A percentile compares a stretch with the other conserved stretches of the same genome.
phyloP scores from a whole-genome alignment of 2,888 invertebrate species.

The Biston betularia region DNA sequence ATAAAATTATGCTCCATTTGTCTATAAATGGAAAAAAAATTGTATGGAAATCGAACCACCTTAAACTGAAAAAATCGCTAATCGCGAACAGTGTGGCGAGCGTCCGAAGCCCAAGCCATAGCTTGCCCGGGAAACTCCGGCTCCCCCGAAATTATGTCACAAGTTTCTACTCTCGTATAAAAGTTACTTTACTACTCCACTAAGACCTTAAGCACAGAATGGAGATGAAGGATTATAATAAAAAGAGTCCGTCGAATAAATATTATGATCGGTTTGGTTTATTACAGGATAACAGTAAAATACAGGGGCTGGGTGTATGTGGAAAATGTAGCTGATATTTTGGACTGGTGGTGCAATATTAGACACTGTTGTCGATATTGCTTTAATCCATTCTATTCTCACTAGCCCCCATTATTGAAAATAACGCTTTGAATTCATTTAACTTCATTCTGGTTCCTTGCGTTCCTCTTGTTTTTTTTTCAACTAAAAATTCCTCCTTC shows the following conservation, averaged over 20 bases:
- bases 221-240: slow-evolving; percentile 46
- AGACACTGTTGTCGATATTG: neutral
- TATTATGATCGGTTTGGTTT: slow-evolving; percentile 36
- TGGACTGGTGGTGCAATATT: neutral
- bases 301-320: slow-evolving; percentile 15
- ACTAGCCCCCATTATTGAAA: too few species aligned
- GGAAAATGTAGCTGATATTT: slow-evolving; percentile 9
- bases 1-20: too few species aligned
- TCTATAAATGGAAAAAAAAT: too few species aligned
- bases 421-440: too few species aligned
- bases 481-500: too few species aligned
- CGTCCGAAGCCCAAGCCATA: slow-evolving; percentile 34
- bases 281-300: slow-evolving; percentile 36
- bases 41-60: too few species aligned
- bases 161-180: slow-evolving; percentile 53
- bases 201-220: slow-evolving; percentile 70
- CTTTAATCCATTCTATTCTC: too few species aligned
- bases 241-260: slow-evolving; percentile 36
- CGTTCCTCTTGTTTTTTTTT: too few species aligned
- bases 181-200: slow-evolving; percentile 75
- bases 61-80: slow-evolving; percentile 2
- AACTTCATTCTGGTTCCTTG: too few species aligned
- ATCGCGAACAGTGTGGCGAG: neutral
- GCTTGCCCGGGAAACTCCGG: slow-evolving; percentile 52
- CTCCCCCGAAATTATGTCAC: slow-evolving; percentile 69